Percentiles rank a stretch among this genome's conserved stretches.
Evolutionary conservation across 1,140 invertebrate genomes (phyloP).

Genomic region (Atopsyche davidsoni): DNA sequence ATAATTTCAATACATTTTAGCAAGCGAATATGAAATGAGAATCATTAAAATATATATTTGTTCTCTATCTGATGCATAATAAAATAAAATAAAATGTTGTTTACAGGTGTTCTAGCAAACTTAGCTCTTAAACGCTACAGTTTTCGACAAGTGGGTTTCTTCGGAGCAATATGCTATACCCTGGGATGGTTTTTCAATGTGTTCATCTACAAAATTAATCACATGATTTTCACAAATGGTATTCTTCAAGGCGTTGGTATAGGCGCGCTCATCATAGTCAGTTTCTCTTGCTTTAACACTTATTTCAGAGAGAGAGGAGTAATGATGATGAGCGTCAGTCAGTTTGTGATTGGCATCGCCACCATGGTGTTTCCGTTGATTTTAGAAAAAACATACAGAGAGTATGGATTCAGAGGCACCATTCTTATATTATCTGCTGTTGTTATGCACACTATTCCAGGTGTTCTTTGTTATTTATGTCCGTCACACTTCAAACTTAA

Average conservation of each 20-base stretch:
- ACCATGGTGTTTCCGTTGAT: constrained; percentile 9
- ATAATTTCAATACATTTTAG: too few relatives aligned
- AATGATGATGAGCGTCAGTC: constrained; percentile 9
- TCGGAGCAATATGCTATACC: constrained; percentile 49
- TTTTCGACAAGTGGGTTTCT: constrained; percentile 50
- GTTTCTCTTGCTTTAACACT: constrained; percentile 8
- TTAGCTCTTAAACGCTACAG: constrained; percentile 49
- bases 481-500: constrained; percentile 59
- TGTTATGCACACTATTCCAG: not conserved
- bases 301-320: constrained; percentile 6
- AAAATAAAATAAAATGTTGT: constrained; percentile 10
- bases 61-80: not conserved
- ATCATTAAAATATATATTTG: too few relatives aligned
- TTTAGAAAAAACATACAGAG: not conserved
- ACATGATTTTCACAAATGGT: constrained; percentile 46
- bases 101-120: constrained; percentile 39
- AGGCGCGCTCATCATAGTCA: not conserved
- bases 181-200: constrained; percentile 49
- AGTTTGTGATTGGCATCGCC: not conserved
- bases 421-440: constrained; percentile 5
- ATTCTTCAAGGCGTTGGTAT: constrained; percentile 2
- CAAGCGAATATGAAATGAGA: too few relatives aligned
- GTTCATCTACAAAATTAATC: constrained; percentile 49
- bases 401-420: constrained; percentile 12
- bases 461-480: constrained; percentile 48